Evolutionary conservation across 2,113 vertebrate genomes (phyloP), one percentile per base, ranked within the genome.

Genomic region (Peromyscus polionotus): DNA sequence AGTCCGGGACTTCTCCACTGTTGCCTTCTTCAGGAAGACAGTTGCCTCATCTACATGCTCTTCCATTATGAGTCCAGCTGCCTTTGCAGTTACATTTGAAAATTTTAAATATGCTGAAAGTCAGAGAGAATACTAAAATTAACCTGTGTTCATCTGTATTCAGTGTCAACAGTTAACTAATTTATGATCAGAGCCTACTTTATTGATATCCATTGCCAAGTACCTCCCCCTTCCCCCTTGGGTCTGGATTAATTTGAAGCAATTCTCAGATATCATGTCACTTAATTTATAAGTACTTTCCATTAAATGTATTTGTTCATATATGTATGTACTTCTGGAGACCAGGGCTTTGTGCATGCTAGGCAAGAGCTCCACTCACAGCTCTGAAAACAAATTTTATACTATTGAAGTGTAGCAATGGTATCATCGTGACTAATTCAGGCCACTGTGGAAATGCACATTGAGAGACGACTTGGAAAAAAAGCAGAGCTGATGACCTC

Each of bases 381-480:
- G 22, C 39, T 70, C 80, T 84, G 54, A 83, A 73, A 68, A 36
- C 31, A 61, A 6, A 39, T 91, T 91, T 91, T 91, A 59, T 88
- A 68, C n/a, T 81, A 48, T 81, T 39, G 10, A 67, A 72, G 33
- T 94, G 59, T 81, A 75, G 42, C n/a, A 36, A 51, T 70, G 59
- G 63, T 57, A 48, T 70, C 16, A 57, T 91, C 48, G 57, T 75
- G 93, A 91, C 48, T 79, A 88, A 87, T 96, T 91, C 24, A 76
- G 42, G 45, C 45, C 65, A 84, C 57, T 45, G 22, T 94, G 89
- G 81, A 88, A 92, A 92, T 68, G 33, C 88, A 39, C 80, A 68
- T 75, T 92, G 68, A 83, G 83, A 88, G 84, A 83, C 59, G 63
- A 65, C 22, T 73, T 88, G 59, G 89, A 79, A 96, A 96, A 42